Percentiles rank a stretch among this genome's conserved stretches.
Conservation (phyloP, 2,797 vertebrate species). For the Scolopax bukidnonensis region DNA sequence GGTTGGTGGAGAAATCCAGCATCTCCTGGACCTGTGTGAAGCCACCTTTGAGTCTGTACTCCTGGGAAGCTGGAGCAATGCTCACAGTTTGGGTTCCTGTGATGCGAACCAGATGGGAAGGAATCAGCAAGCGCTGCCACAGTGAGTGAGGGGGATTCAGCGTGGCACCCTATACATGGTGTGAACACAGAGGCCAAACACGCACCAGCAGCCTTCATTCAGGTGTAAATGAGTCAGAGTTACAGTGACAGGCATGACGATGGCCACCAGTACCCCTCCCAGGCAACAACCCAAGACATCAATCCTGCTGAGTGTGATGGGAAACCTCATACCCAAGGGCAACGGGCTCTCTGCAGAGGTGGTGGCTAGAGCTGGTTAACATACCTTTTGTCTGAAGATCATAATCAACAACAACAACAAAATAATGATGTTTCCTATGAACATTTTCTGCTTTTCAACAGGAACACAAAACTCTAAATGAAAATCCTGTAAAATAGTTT, state of each 20-base stretch:
- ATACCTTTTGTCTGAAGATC: background rate
- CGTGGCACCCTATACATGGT: accelerated
- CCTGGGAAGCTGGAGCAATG: background rate
- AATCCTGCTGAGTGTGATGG: accelerated
- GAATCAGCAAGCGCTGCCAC: background rate
- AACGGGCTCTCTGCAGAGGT: accelerated
- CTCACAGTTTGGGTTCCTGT: background rate
- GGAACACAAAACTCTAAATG: background rate
- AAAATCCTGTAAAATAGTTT: background rate
- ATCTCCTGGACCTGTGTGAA: background rate
- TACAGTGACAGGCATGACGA: accelerated
- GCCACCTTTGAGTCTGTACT: background rate
- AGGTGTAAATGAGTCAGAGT: background rate
- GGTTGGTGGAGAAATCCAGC: background rate
- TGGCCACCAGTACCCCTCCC: background rate
- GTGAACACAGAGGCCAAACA: background rate
- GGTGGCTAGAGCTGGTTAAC: background rate
- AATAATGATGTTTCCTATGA: background rate
- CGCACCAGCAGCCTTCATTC: accelerated
- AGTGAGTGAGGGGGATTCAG: background rate
- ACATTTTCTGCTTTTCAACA: slow-evolving; percentile 46
- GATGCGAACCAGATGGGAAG: accelerated
- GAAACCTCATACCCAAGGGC: background rate
- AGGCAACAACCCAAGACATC: background rate
- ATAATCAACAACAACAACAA: background rate